Evolutionary conservation across 1,140 invertebrate genomes (phyloP).

Genomic region (Drosophila truncata): DNA sequence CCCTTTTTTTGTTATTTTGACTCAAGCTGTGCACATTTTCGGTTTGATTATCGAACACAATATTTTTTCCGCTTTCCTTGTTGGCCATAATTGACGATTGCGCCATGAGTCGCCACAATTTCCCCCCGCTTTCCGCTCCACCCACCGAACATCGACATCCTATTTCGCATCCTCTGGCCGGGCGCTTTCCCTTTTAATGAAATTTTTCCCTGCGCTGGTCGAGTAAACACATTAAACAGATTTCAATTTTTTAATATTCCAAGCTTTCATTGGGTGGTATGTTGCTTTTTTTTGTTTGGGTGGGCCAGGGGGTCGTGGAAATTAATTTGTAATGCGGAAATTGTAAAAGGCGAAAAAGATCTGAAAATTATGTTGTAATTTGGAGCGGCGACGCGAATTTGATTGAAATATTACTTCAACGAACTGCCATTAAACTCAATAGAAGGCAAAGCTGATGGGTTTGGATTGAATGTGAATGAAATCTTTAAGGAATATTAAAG

Average conservation of each 20-base stretch:
- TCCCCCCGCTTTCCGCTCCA: background rate
- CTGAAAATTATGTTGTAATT: slow-evolving; percentile 59
- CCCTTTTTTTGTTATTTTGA: slow-evolving; percentile 64
- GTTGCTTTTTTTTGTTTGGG: background rate
- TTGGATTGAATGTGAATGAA: slow-evolving; percentile 1
- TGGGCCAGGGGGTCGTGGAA: slow-evolving; percentile 28
- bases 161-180: slow-evolving; percentile 32
- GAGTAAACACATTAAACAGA: slow-evolving; percentile 69
- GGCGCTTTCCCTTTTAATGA: slow-evolving; percentile 60
- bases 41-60: slow-evolving; percentile 83
- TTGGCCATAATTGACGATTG: slow-evolving; percentile 81
- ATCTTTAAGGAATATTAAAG: background rate
- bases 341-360: slow-evolving; percentile 57
- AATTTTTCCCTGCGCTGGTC: slow-evolving; percentile 61
- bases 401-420: slow-evolving; percentile 60
- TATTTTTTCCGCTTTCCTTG: slow-evolving; percentile 81
- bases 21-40: slow-evolving; percentile 83
- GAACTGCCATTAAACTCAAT: slow-evolving; percentile 20
- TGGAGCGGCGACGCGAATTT: slow-evolving; percentile 58
- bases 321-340: slow-evolving; percentile 76
- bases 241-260: slow-evolving; percentile 68
- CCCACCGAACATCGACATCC: slow-evolving; percentile 13
- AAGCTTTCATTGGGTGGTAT: slow-evolving; percentile 16
- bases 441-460: background rate
- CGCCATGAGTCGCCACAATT: slow-evolving; percentile 80